These are phyloP conservation scores for Ciconia nigra DNA, from an alignment of 2,797 vertebrate species.

Conservation along the genomic window DNA sequence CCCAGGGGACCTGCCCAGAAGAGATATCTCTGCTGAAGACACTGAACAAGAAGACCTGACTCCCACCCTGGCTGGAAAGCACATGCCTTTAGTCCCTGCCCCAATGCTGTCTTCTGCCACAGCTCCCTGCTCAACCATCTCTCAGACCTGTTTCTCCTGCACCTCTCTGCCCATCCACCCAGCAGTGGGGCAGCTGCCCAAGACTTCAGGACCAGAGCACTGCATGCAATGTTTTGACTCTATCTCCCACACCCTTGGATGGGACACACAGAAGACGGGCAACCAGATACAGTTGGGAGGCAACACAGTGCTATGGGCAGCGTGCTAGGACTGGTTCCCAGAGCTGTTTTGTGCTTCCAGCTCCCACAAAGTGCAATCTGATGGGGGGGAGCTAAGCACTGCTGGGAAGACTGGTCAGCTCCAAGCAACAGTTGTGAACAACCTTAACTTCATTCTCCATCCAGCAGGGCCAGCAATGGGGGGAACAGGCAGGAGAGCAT, in stretches of 20 bases:
- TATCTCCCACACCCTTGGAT: not conserved
- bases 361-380: not conserved
- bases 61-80: not conserved
- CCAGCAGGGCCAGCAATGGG: fast-evolving
- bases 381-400: not conserved
- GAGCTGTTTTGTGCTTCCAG: not conserved
- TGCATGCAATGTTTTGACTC: not conserved
- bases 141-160: not conserved
- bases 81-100: not conserved
- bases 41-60: not conserved
- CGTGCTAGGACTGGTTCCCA: fast-evolving
- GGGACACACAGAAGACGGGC: not conserved
- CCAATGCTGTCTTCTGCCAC: not conserved
- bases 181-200: not conserved
- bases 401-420: not conserved
- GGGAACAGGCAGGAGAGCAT: not conserved
- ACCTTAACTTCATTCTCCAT: not conserved
- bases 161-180: not conserved
- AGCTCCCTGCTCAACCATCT: not conserved
- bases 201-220: too few species aligned
- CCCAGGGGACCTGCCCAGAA: not conserved
- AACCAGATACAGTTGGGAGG: not conserved
- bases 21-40: not conserved
- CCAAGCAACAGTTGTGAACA: not conserved
- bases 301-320: not conserved